A percentile compares a stretch with the other conserved stretches of the same genome.
phyloP scores from a whole-genome alignment of 2,797 vertebrate species.

The Chiroxiphia lanceolata region DNA sequence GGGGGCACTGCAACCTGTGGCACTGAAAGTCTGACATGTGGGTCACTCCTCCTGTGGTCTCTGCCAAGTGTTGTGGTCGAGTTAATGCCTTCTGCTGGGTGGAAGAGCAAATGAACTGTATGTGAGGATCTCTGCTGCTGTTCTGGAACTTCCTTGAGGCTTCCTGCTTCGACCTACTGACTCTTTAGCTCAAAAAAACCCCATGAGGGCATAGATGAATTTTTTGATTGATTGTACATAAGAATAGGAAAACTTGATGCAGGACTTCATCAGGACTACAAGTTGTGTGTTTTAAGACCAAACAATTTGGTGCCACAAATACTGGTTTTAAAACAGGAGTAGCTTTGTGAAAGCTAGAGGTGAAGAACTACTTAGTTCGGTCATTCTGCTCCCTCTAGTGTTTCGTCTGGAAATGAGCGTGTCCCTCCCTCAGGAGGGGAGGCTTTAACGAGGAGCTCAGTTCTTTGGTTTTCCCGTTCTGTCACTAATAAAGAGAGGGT shows the following conservation, averaged over 20 bases:
- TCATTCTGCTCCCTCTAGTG: constrained; percentile 28
- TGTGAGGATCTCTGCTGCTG: background rate
- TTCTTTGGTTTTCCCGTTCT: background rate
- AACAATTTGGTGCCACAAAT: background rate
- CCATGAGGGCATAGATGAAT: background rate
- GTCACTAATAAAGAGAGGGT: rapidly evolving
- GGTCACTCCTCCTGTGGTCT: rapidly evolving
- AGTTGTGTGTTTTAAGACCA: background rate
- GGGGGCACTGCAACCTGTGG: too few relatives aligned
- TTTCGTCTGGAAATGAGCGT: rapidly evolving
- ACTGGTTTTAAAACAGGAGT: rapidly evolving
- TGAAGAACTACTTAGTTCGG: background rate
- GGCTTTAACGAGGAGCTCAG: rapidly evolving
- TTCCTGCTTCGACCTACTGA: background rate
- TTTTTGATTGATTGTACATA: background rate
- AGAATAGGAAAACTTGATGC: background rate
- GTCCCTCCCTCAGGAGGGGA: background rate
- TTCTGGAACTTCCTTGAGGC: background rate
- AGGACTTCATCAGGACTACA: background rate
- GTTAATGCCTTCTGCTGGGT: background rate
- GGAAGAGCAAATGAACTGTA: background rate
- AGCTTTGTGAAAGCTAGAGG: rapidly evolving
- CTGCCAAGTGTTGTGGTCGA: background rate
- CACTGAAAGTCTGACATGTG: background rate
- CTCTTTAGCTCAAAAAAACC: background rate